These are phyloP conservation scores for Hoplias malabaricus DNA, from an alignment of 2,113 vertebrate genomes.

Conservation along the genomic window DNA sequence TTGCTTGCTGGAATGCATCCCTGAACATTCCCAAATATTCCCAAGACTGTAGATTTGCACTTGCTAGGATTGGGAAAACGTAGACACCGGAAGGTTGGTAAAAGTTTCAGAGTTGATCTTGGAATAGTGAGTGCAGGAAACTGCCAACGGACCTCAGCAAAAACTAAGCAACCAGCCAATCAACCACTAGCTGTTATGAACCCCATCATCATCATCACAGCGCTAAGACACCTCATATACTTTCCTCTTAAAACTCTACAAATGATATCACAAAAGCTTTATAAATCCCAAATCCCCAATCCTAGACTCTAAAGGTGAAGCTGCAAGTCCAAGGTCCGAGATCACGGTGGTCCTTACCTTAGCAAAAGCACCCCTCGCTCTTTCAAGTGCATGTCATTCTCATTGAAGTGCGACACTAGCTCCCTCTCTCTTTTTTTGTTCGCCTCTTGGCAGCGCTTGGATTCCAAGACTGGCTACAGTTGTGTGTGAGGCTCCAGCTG, in stretches of 20 bases:
- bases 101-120: background rate
- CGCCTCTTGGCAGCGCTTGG: slow-evolving; percentile 53
- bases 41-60: no score
- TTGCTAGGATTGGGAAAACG: no score
- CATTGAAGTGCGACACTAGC: slow-evolving; percentile 44
- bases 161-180: background rate
- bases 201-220: background rate
- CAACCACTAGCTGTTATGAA: background rate
- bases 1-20: no score
- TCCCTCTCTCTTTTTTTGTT: no score
- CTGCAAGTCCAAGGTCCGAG: no score
- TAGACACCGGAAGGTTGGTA: no score
- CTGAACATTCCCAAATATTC: no score
- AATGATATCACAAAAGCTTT: no score
- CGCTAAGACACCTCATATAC: background rate
- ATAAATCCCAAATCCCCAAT: no score
- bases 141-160: no score
- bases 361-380: slow-evolving; percentile 27
- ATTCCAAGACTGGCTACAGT: slow-evolving; percentile 61
- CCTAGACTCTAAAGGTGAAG: no score
- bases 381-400: slow-evolving; percentile 46
- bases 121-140: background rate
- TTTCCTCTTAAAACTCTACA: background rate
- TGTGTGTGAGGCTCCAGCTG: slow-evolving; percentile 58
- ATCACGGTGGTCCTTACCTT: slow-evolving; percentile 49